phyloP scores from a whole-genome alignment of 2,888 invertebrate species.

The Drosophila emarginata region DNA sequence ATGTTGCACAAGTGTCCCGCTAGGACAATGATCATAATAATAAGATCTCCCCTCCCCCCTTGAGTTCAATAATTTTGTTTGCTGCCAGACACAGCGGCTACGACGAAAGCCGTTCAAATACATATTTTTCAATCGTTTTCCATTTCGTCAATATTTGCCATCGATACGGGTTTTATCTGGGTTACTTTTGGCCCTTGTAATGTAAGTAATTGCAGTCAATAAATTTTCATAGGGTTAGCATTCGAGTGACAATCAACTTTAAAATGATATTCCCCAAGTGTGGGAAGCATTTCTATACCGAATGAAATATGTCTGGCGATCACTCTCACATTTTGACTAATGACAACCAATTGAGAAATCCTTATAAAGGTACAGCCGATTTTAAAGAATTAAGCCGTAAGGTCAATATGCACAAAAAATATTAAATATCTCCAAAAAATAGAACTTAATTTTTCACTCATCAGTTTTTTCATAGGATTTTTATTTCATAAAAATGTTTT shows the following conservation, averaged over 20 bases:
- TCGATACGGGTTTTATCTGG: constrained; percentile 19
- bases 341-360: background rate
- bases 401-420: too few relatives aligned
- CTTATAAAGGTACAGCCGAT: background rate
- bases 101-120: constrained; percentile 51
- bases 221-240: constrained; percentile 45
- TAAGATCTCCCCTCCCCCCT: constrained; percentile 54
- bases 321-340: background rate
- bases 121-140: constrained; percentile 38
- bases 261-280: constrained; percentile 30
- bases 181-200: constrained; percentile 45
- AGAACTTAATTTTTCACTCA: too few relatives aligned
- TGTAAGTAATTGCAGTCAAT: constrained; percentile 62
- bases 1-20: constrained; percentile 59
- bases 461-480: too few relatives aligned
- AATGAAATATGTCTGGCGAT: background rate
- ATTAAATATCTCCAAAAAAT: too few relatives aligned
- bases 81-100: constrained; percentile 52
- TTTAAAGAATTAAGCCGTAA: too few relatives aligned
- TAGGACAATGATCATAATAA: constrained; percentile 56
- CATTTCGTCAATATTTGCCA: constrained; percentile 46
- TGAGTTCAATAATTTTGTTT: constrained; percentile 46
- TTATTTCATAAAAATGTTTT: too few relatives aligned
- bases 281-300: constrained; percentile 33
- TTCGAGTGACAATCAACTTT: constrained; percentile 21